Evolutionary conservation across 2,113 vertebrate genomes (phyloP), one percentile per base, ranked within the genome.

Genomic region (Catagonus wagneri): DNA sequence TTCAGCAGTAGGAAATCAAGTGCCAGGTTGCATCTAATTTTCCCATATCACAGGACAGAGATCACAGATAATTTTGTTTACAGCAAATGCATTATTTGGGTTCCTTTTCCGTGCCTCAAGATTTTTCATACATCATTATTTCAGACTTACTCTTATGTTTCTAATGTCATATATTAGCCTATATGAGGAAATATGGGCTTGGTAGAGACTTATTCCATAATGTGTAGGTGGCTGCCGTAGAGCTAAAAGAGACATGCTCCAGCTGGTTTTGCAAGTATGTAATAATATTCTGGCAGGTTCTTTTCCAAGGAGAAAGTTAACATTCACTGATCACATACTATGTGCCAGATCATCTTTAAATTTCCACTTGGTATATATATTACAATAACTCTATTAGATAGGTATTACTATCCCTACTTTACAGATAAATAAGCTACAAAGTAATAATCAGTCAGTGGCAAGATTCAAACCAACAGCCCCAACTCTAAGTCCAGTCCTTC

Each of bases 261-360:
- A 94, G 96, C 96, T 95, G 92, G 97, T 95, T 84, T 12, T 90
- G 34, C 71, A 96, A 93, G n/a, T 76, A 80, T 6, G 27, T 60
- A 96, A 94, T 50, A 44, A 93, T 86, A 92, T 71, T 89, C 25
- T 74, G 29, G 44, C 34, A 90, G 52, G 80, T 94, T 83, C 63
- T 87, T 91, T 94, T 87, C 89, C 23, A 86, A 96, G 83, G 32
- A 88, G 65, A 94, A 96, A 89, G 44, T 95, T 95, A 94, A 95
- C 76, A 93, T 83, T 95, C 74, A 91, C 29, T 71, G 44, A 80
- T 96, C 71, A 92, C 29, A 58, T 96, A 94, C 86, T 79, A 83
- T 10, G 16, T 89, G 58, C 76, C 78, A 85, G 25, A 79, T 44
- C 72, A 78, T 63, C 89, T 87, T 78, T 29, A 80, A 72, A 74